Evolutionary conservation across 2,888 invertebrate species (phyloP).

Genomic region (Hirtodrosophila cameraria): DNA sequence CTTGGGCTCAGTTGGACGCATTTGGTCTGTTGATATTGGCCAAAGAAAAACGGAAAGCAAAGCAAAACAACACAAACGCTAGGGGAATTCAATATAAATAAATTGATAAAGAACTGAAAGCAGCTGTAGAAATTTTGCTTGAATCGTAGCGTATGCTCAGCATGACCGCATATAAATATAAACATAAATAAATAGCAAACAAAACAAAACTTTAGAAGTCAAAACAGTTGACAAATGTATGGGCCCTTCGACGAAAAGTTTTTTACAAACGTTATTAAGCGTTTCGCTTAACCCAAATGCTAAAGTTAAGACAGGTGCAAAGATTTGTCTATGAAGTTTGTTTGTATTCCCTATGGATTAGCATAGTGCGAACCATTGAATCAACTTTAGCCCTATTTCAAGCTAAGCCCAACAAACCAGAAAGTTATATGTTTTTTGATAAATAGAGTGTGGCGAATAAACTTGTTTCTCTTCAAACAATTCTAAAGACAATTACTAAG

Average conservation of each 20-base stretch:
- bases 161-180: constrained; percentile 7
- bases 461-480: too few relatives aligned
- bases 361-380: too few relatives aligned
- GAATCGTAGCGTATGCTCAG: background rate
- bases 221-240: constrained; percentile 30
- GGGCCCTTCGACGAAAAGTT: constrained; percentile 10
- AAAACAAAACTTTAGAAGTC: constrained; percentile 12
- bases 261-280: constrained; percentile 22
- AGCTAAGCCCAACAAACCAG: too few relatives aligned
- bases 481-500: too few relatives aligned
- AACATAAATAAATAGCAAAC: constrained; percentile 16
- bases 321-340: constrained; percentile 15
- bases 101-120: constrained; percentile 13
- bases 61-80: constrained; percentile 32
- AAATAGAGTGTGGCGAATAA: too few relatives aligned
- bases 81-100: constrained; percentile 46
- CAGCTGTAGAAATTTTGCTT: background rate
- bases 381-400: too few relatives aligned
- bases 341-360: background rate
- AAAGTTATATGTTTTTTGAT: too few relatives aligned
- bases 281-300: constrained; percentile 13
- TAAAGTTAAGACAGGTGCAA: constrained; percentile 45
- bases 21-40: constrained; percentile 41
- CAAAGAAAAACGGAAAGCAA: too few relatives aligned
- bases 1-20: background rate